A percentile compares a stretch with the other conserved stretches of the same genome.
Evolutionary conservation across 2,797 vertebrate species (phyloP).

Genomic region (Paguma larvata): DNA sequence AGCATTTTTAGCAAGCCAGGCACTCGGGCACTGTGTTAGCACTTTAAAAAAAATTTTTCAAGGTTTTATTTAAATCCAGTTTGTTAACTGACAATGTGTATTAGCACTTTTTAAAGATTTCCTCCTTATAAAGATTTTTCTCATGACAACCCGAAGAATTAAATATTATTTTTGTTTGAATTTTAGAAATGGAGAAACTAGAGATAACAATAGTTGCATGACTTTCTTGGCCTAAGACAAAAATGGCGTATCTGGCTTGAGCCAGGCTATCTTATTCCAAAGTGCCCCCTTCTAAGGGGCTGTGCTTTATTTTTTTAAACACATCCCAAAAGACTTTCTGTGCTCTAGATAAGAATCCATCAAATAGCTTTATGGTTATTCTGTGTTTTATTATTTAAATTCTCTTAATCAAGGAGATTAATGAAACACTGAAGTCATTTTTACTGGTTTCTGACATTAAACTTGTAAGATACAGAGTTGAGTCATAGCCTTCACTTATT

Average conservation of each 20-base stretch:
- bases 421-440: background rate
- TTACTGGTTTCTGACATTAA: constrained; percentile 6
- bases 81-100: background rate
- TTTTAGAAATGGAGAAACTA: background rate
- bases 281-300: background rate
- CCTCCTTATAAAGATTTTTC: background rate
- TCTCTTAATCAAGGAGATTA: background rate
- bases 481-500: background rate
- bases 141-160: background rate
- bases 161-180: background rate
- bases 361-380: background rate
- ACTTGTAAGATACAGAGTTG: background rate
- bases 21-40: background rate
- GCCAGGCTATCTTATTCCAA: background rate
- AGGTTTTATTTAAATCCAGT: background rate
- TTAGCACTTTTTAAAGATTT: background rate
- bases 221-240: background rate
- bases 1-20: background rate
- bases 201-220: background rate
- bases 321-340: background rate
- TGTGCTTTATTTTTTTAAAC: background rate
- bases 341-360: background rate
- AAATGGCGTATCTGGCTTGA: background rate
- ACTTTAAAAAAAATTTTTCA: background rate
- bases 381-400: background rate